These are phyloP conservation scores for Tachuris rubrigastra DNA, from an alignment of 2,113 vertebrate genomes.

Conservation along the genomic window DNA sequence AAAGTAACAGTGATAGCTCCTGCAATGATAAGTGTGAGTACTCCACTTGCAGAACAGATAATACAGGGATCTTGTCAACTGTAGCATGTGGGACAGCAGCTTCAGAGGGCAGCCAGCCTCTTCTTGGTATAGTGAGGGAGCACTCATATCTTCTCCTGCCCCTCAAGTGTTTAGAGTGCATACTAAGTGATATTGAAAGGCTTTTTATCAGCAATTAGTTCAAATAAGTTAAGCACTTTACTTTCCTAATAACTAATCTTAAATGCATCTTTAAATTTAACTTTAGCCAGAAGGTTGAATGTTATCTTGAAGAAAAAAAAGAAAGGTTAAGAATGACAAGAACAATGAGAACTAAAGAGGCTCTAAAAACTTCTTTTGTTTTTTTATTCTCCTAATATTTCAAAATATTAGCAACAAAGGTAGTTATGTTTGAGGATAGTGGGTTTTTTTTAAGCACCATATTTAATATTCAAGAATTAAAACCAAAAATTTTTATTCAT, in stretches of 20 bases:
- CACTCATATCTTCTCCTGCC: neutral
- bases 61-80: constrained; percentile 21
- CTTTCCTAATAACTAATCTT: neutral
- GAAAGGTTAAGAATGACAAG: neutral
- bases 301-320: neutral
- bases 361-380: neutral
- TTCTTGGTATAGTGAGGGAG: neutral
- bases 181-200: constrained; percentile 33
- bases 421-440: neutral
- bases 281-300: neutral
- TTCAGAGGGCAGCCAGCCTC: neutral
- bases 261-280: neutral
- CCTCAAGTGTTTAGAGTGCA: constrained; percentile 5
- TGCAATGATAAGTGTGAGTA: constrained; percentile 29
- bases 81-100: neutral
- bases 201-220: constrained; percentile 42
- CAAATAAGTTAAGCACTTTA: neutral
- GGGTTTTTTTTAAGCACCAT: accelerated
- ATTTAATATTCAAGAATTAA: neutral
- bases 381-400: neutral
- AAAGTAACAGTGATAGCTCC: neutral
- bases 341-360: neutral
- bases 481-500: neutral
- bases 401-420: neutral
- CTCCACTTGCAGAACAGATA: constrained; percentile 45